These are phyloP conservation scores for Oxyura jamaicensis DNA, from an alignment of 2,113 vertebrate species.

Conservation along the genomic window DNA sequence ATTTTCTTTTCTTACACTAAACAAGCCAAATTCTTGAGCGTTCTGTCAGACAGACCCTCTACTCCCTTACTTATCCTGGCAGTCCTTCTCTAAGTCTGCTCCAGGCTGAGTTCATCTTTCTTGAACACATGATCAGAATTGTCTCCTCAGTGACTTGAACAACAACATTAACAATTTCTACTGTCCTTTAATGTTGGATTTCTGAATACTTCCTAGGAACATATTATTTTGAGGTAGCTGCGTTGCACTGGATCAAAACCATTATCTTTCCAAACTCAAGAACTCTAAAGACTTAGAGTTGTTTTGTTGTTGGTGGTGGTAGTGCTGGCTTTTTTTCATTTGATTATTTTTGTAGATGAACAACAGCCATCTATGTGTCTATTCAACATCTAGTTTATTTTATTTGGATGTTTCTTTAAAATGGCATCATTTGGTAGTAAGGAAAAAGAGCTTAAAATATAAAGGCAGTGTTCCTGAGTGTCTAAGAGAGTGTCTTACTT, in stretches of 20 bases:
- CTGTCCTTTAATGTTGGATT: background rate
- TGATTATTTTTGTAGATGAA: background rate
- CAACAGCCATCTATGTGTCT: background rate
- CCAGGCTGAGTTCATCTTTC: background rate
- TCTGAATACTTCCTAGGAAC: background rate
- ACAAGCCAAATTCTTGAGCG: background rate
- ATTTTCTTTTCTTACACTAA: slow-evolving; percentile 17
- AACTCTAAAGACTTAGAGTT: background rate
- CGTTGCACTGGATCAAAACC: background rate
- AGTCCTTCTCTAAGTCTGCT: background rate
- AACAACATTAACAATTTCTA: background rate
- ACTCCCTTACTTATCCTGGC: background rate
- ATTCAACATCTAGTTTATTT: background rate
- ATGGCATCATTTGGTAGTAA: background rate
- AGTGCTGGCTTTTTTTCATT: too few species aligned
- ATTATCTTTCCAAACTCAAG: background rate
- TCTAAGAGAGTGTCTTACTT: background rate
- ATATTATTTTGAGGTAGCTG: background rate
- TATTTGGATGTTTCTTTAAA: background rate
- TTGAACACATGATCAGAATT: background rate
- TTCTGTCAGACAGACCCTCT: background rate
- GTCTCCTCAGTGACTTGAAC: background rate
- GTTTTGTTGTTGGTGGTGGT: background rate
- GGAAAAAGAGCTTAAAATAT: background rate
- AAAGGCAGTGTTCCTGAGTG: background rate